Evolutionary conservation across 2,797 vertebrate genomes (phyloP).

Genomic region (Lepilemur ruficaudatus): DNA sequence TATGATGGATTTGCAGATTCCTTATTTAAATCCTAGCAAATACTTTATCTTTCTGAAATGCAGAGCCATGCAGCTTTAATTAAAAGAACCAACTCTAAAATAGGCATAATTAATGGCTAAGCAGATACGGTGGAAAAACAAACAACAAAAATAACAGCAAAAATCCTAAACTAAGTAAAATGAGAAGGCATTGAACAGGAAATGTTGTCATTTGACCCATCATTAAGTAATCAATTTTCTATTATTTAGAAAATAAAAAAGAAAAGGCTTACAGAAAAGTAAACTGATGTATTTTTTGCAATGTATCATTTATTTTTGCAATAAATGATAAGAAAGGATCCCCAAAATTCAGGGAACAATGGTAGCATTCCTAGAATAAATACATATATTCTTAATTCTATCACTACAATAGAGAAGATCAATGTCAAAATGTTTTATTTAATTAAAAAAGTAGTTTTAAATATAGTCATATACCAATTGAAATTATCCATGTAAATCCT

Average conservation of each 20-base stretch:
- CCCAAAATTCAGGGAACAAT: background rate
- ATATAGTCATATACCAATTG: background rate
- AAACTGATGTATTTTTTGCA: background rate
- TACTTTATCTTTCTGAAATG: conserved; percentile 42
- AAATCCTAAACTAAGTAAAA: background rate
- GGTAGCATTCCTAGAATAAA: background rate
- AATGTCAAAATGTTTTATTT: conserved; percentile 15
- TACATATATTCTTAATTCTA: background rate
- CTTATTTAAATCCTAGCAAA: conserved; percentile 43
- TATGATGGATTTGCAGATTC: conserved; percentile 55
- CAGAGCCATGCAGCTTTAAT: background rate
- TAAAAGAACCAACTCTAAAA: conserved; percentile 39
- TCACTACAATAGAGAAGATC: background rate
- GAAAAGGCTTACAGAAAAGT: background rate
- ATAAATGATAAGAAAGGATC: background rate
- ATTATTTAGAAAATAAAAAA: background rate
- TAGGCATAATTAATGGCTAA: conserved; percentile 1
- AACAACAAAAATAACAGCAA: background rate
- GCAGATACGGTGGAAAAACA: background rate
- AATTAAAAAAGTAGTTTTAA: conserved; percentile 27
- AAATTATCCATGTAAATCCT: background rate
- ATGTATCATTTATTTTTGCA: background rate
- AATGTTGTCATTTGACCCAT: background rate
- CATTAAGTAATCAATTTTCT: background rate
- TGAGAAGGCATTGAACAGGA: background rate